A percentile compares a stretch with the other conserved stretches of the same genome.
Conservation (phyloP, 1,140 invertebrate species). For the Holotrichia oblita region DNA sequence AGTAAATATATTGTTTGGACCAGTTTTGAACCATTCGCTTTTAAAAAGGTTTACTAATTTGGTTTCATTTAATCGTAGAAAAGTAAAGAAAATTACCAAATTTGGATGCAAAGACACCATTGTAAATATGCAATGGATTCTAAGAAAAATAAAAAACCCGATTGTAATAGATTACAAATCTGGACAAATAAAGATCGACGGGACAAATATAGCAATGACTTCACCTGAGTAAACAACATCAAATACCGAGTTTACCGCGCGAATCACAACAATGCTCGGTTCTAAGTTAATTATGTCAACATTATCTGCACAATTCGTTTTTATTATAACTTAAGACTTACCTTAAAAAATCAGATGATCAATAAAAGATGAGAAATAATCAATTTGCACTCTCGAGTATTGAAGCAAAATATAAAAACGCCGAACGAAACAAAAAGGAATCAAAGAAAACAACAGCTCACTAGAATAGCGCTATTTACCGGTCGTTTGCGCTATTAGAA, state of each 20-base stretch:
- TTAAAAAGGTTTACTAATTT: too few relatives aligned
- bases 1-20: too few relatives aligned
- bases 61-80: too few relatives aligned
- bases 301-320: too few relatives aligned
- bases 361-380: too few relatives aligned
- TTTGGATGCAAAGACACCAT: background rate
- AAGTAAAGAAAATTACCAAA: too few relatives aligned
- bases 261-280: background rate
- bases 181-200: background rate
- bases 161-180: background rate
- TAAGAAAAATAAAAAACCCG: background rate
- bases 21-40: too few relatives aligned
- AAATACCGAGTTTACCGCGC: background rate
- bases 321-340: too few relatives aligned
- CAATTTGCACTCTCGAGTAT: background rate
- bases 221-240: constrained; percentile 16
- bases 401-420: background rate
- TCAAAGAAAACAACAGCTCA: background rate
- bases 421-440: background rate
- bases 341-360: too few relatives aligned
- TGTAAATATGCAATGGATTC: background rate
- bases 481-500: background rate
- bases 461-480: background rate
- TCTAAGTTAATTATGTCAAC: too few relatives aligned
- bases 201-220: constrained; percentile 24